Base-by-base conservation (phyloP, 2,888 invertebrate species). In the Patella pellucida region DNA sequence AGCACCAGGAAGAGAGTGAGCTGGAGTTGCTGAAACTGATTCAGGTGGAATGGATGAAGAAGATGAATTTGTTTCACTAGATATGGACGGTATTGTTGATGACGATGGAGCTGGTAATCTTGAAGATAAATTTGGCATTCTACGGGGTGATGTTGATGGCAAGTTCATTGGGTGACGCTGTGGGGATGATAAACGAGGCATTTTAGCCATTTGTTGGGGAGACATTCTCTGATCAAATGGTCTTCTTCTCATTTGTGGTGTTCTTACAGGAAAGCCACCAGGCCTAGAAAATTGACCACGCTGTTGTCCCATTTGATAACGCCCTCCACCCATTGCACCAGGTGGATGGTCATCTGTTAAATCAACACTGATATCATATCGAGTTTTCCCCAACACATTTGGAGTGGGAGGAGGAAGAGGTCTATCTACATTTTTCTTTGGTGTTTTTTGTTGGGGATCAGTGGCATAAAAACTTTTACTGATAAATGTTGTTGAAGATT, bases 381-480 rank as follows among this genome's bases (percentile, higher is more conserved):
- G 62, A 23, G 62, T 62, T 23, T 62, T 62, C 2, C 62, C 62
- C 62, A 62, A 62, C 9, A 62, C 62, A 62, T 62, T 62, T n/a
- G 62, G 62, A 14, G 62, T 62, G 19, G 62, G 62, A 19, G 62
- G 62, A 62, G 62, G 62, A 62, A 62, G 62, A 12, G 62, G 62
- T 62, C 62, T 62, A 23, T 62, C 62, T 62, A 62, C 11, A 62
- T 62, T 62, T 62, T 62, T 62, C 62, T 62, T 62, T 62, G 62
- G 62, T 62, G 62, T 62, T 62, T 62, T 62, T 62, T 62, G 62
- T 62, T 62, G 62, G 19, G 62, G 62, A 62, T 62, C 62, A 62
- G 62, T 62, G 11, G 62, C 62, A 62, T 62, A 62, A 14, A 62
- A 62, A 19, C 62, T 62, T 62, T 62, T 62, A 62, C 62, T 62